Evolutionary conservation across 1,140 invertebrate species (phyloP).

Genomic region (Brachionus paranguensis): DNA sequence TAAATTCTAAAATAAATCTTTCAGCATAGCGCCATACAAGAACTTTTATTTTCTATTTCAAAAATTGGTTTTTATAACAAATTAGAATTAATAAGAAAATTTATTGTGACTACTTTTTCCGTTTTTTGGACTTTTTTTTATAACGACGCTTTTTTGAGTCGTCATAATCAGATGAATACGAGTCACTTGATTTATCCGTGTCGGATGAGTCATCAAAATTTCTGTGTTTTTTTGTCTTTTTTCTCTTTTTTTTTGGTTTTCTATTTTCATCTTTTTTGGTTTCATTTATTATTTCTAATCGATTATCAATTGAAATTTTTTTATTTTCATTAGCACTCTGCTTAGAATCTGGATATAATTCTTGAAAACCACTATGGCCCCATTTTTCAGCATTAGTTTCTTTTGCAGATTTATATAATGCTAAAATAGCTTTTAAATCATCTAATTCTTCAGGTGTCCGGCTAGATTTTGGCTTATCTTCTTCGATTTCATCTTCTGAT

Average conservation of each 20-base stretch:
- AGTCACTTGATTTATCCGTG: background rate
- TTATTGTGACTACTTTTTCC: background rate
- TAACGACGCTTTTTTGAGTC: background rate
- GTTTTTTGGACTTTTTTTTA: background rate
- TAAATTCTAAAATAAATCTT: too few relatives aligned
- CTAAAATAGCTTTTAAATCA: conserved; percentile 36
- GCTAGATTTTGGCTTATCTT: background rate
- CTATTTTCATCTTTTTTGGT: background rate
- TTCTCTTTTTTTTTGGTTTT: conserved; percentile 9
- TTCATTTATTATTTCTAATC: background rate
- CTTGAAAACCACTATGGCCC: conserved; percentile 22
- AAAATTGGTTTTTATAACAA: background rate
- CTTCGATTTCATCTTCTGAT: background rate
- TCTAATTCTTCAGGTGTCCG: conserved; percentile 20
- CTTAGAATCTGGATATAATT: conserved; percentile 10
- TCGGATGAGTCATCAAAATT: background rate
- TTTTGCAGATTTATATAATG: conserved; percentile 35
- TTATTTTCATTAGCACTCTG: background rate
- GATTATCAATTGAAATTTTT: background rate
- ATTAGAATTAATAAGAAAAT: background rate
- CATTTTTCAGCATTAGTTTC: conserved; percentile 23
- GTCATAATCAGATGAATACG: background rate
- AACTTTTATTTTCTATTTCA: background rate
- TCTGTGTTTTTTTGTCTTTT: background rate
- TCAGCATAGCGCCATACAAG: too few relatives aligned